These are phyloP conservation scores for Myzus persicae DNA, from an alignment of 1,140 invertebrate species.

Conservation along the genomic window DNA sequence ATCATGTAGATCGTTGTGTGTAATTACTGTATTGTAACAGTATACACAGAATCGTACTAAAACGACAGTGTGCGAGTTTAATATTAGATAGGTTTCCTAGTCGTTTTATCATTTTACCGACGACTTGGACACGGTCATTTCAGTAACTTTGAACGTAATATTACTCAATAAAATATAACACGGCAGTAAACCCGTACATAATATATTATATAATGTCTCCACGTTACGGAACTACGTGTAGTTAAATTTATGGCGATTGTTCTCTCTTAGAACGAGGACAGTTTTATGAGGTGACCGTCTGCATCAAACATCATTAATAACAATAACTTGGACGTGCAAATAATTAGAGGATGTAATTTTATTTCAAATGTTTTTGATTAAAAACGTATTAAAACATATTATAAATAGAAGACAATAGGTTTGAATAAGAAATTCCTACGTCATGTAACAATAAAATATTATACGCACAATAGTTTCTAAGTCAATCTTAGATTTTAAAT, in stretches of 20 bases:
- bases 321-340: neutral
- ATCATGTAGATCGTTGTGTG: neutral
- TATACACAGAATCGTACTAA: neutral
- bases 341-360: neutral
- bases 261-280: neutral
- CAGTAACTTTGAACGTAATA: neutral
- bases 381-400: neutral
- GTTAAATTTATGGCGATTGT: neutral
- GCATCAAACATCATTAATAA: slow-evolving; percentile 10
- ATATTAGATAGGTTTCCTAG: neutral
- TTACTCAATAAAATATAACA: slow-evolving; percentile 46
- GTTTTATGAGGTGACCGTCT: neutral
- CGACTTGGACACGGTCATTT: neutral
- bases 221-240: neutral
- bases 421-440: neutral
- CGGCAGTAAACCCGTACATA: neutral
- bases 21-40: neutral
- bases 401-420: neutral
- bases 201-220: neutral
- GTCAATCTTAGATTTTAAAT: neutral
- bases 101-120: neutral
- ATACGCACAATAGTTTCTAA: neutral
- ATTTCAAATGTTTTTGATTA: neutral
- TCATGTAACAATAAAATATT: neutral
- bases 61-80: neutral